Conservation (phyloP, 2,888 invertebrate species). For the Andrena trimmerana region DNA sequence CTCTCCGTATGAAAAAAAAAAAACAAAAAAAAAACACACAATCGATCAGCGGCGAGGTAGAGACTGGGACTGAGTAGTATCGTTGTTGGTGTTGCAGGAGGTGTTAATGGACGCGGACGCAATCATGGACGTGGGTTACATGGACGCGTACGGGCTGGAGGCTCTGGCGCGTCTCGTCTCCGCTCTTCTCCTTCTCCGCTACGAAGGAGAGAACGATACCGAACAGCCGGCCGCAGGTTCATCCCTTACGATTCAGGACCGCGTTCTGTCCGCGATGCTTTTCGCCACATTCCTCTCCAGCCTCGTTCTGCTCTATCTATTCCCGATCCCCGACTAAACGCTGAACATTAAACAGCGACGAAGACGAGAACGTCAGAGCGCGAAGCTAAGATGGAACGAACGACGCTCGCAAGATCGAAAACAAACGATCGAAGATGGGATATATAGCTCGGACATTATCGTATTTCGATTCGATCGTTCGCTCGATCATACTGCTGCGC, state of each 20-base stretch:
- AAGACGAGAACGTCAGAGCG: constrained; percentile 53
- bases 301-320: constrained; percentile 85
- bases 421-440: constrained; percentile 45
- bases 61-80: constrained; percentile 84
- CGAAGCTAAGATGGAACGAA: constrained; percentile 34
- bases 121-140: constrained; percentile 85
- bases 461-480: constrained; percentile 20
- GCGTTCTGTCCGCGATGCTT: constrained; percentile 82
- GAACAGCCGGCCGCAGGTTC: constrained; percentile 81
- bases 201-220: constrained; percentile 74
- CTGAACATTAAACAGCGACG: constrained; percentile 43
- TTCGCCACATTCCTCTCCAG: constrained; percentile 85
- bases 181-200: constrained; percentile 77
- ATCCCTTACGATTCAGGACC: constrained; percentile 82
- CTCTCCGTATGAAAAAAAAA: not conserved
- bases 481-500: constrained; percentile 29
- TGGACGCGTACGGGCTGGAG: constrained; percentile 84
- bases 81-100: constrained; percentile 85
- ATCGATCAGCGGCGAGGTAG: constrained; percentile 57
- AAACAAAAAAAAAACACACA: not conserved
- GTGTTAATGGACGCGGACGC: constrained; percentile 84
- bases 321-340: constrained; percentile 85
- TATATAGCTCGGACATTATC: not conserved
- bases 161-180: constrained; percentile 82
- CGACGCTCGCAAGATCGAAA: constrained; percentile 42